Conservation (phyloP, 2,888 invertebrate species). For the Aelia acuminata region DNA sequence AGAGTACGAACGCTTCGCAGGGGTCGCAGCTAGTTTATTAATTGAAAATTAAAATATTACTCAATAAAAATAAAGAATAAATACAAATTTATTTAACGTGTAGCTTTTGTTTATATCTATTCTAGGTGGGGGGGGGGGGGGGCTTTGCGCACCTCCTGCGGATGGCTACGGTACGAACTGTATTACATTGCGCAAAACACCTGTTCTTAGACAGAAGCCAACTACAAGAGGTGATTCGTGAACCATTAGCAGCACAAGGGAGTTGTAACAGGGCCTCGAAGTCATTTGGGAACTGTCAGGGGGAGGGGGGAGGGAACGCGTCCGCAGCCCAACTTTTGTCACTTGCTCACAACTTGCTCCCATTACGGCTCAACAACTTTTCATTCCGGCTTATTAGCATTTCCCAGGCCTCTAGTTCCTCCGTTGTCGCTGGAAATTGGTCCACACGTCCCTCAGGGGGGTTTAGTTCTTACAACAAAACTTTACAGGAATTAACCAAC, state of each 20-base stretch:
- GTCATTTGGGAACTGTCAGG: conserved; percentile 46
- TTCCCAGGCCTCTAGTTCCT: background rate
- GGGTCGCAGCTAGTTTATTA: no score
- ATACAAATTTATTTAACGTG: no score
- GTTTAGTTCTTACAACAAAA: background rate
- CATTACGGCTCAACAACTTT: background rate
- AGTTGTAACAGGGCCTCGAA: conserved; percentile 37
- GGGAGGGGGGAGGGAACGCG: background rate
- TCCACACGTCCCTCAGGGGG: conserved; percentile 11
- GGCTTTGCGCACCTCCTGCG: no score
- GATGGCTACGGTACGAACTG: background rate
- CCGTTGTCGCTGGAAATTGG: conserved; percentile 1
- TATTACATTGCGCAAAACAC: background rate
- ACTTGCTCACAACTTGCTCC: conserved; percentile 22
- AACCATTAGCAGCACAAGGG: conserved; percentile 3
- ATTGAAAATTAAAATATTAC: no score
- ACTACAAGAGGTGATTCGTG: background rate
- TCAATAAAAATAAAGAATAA: no score
- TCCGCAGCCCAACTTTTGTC: background rate
- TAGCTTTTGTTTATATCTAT: no score
- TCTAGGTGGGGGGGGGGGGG: no score
- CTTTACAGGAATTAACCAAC: background rate
- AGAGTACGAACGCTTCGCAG: no score
- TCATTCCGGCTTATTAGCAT: conserved; percentile 33
- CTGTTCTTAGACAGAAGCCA: background rate